Percentiles rank a stretch among this genome's conserved stretches.
These are phyloP conservation scores for Drosophila paulistorum DNA, from an alignment of 1,140 invertebrate genomes.

Conservation along the genomic window DNA sequence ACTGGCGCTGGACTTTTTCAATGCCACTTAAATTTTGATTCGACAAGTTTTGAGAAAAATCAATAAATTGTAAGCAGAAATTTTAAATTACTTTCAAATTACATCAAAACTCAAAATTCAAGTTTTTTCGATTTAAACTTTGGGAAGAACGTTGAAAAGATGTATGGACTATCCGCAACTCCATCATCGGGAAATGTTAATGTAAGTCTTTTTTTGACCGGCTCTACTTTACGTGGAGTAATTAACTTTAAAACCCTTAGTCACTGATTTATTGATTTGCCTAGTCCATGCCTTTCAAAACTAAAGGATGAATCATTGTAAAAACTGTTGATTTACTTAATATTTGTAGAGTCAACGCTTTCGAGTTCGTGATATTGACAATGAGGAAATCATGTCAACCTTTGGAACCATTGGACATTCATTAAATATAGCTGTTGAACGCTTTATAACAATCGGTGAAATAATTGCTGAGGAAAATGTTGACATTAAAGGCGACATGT, in stretches of 20 bases:
- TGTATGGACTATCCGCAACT: constrained; percentile 34
- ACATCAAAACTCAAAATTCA: constrained; percentile 25
- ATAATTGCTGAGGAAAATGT: constrained; percentile 99
- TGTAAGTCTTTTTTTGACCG: constrained; percentile 13
- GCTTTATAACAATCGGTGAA: constrained; percentile 98
- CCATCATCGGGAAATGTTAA: constrained; percentile 18
- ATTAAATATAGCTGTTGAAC: constrained; percentile 97
- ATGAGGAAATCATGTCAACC: constrained; percentile 85
- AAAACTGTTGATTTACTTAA: background rate
- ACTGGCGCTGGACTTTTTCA: constrained; percentile 40
- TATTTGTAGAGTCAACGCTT: constrained; percentile 66
- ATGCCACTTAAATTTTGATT: constrained; percentile 40
- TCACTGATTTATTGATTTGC: background rate
- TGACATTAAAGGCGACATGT: constrained; percentile 98
- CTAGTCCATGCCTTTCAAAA: constrained; percentile 3
- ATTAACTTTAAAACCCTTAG: background rate
- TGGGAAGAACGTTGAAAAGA: constrained; percentile 25
- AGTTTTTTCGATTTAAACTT: constrained; percentile 14
- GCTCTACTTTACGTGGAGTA: background rate
- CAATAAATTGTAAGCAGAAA: constrained; percentile 54
- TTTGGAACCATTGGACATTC: constrained; percentile 96
- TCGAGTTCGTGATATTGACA: constrained; percentile 74
- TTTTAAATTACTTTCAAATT: constrained; percentile 36
- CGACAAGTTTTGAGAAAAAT: constrained; percentile 50
- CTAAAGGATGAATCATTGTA: too few relatives aligned